Conservation (phyloP, 2,797 vertebrate genomes). For the Leucoraja ocellata region DNA sequence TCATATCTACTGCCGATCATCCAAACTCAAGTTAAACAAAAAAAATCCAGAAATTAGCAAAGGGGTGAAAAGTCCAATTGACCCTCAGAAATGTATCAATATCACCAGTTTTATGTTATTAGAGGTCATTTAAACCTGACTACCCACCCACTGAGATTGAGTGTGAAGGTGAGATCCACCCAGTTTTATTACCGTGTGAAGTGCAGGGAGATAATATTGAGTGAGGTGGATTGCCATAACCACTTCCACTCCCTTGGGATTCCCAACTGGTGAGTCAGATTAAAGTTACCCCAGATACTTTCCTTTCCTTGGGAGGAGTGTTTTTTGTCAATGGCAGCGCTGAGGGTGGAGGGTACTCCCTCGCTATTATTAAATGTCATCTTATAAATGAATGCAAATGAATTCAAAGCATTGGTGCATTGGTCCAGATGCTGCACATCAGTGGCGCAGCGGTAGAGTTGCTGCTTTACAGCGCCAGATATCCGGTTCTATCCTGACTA, state of each 20-base stretch:
- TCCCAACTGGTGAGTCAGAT: neutral
- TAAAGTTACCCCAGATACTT: neutral
- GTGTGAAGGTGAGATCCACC: too few relatives aligned
- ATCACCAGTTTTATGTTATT: too few relatives aligned
- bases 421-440: too few relatives aligned
- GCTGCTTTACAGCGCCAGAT: too few relatives aligned
- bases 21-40: neutral
- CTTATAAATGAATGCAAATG: neutral
- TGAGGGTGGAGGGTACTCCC: neutral
- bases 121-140: too few relatives aligned
- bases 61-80: neutral
- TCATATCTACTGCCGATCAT: neutral
- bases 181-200: too few relatives aligned
- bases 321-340: neutral
- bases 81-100: neutral
- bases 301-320: neutral
- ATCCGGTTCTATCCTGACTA: too few relatives aligned
- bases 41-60: neutral
- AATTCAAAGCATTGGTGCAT: neutral
- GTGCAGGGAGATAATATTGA: too few relatives aligned
- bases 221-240: too few relatives aligned
- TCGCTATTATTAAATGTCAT: neutral
- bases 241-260: neutral
- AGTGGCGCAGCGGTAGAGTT: too few relatives aligned
- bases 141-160: too few relatives aligned